A percentile compares a stretch with the other conserved stretches of the same genome.
Evolutionary conservation across 2,113 vertebrate species (phyloP).

Genomic region (Sinocyclocheilus grahami): DNA sequence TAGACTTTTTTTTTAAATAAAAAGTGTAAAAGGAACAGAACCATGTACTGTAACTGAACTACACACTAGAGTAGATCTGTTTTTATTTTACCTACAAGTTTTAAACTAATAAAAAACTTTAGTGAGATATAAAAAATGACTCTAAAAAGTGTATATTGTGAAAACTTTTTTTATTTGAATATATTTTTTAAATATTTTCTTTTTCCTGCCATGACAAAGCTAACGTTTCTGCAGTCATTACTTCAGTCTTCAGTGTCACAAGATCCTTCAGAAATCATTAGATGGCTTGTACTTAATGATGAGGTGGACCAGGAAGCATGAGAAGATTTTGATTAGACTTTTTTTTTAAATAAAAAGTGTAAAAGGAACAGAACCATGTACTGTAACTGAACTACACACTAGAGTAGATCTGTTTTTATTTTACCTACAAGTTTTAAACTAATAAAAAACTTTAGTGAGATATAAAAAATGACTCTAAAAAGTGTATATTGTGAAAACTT

Average conservation of each 20-base stretch:
- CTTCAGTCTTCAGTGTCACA: too few species aligned
- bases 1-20: not conserved
- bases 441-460: not conserved
- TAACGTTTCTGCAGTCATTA: too few species aligned
- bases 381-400: not conserved
- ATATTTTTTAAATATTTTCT: too few species aligned
- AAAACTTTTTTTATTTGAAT: too few species aligned
- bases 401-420: not conserved
- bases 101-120: not conserved
- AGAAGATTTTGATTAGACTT: not conserved
- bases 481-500: too few species aligned
- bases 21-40: not conserved
- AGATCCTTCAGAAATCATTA: slow-evolving; percentile 36
- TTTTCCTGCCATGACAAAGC: too few species aligned
- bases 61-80: not conserved
- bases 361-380: not conserved
- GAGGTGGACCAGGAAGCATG: slow-evolving; percentile 8
- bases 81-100: not conserved
- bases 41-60: not conserved
- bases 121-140: not conserved
- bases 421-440: not conserved
- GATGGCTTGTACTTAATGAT: slow-evolving; percentile 85
- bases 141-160: not conserved
- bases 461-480: not conserved
- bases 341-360: not conserved